Base-by-base conservation (phyloP, 2,888 invertebrate genomes). In the Oscheius sp. region DNA sequence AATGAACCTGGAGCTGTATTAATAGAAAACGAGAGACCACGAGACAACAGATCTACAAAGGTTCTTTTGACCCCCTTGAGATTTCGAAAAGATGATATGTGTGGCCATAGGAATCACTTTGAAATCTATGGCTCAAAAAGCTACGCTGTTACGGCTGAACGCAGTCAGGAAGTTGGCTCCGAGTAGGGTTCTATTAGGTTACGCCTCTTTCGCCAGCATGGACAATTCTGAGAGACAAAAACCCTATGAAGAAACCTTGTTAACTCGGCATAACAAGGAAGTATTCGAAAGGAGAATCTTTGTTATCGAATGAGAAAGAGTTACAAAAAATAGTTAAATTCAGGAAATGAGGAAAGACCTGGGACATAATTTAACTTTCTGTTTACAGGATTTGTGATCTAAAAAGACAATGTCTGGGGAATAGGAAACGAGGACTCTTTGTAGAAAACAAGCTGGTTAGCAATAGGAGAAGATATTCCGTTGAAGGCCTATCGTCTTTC, bases 111-210 rank as follows among this genome's bases (percentile, higher is more conserved):
- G 12, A 17, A 53, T n/a, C n/a, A n/a, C n/a, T n/a, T n/a, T n/a
- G n/a, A 53, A 10, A 8, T 55, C 34, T 20, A 25, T 37, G 8
- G 37, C 8, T 37, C 37, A 37, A 37, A 37, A 37, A 25, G 25
- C 17, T 33, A 17, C 31, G 34, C 34, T 42, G 42, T 55, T 23
- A 55, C 33, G 33, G 33, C 33, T 15, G 55, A 55, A 55, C 55
- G 55, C 31, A 45, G 61, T 29, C 61, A 61, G 61, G 61, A 61
- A 45, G 61, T 45, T 27, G 27, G 61, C 12, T 25, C 25, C 39
- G 61, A 42, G 42, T 25, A 42, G 45, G 42, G 45, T 61, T 61
- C 45, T 61, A 61, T 61, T 61, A 61, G 61, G 61, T 61, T 61
- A 61, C 61, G 61, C 61, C 61, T 61, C 42, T 42, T 39, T 42